Conservation (phyloP, 2,888 invertebrate genomes). For the Papilio demoleus region DNA sequence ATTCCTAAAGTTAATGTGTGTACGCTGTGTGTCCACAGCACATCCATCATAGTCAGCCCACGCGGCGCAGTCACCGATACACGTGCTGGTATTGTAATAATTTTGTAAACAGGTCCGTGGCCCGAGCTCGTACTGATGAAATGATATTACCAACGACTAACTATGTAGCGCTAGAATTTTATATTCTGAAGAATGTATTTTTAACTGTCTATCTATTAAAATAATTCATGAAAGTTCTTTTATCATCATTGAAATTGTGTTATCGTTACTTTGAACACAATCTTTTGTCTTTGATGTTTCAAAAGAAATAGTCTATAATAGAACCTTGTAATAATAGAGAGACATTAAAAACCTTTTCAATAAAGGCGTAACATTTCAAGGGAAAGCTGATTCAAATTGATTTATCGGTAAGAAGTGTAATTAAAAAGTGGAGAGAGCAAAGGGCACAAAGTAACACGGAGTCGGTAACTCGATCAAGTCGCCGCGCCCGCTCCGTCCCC, state of each 20-base stretch:
- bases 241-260: too few species aligned
- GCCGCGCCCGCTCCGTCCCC: not conserved
- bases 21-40: not conserved
- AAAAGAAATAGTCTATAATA: not conserved
- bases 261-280: not conserved
- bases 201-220: too few species aligned
- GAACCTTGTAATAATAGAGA: conserved; percentile 1
- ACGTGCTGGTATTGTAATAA: conserved; percentile 7
- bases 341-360: conserved; percentile 6
- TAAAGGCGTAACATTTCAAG: conserved; percentile 32
- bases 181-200: too few species aligned
- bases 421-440: conserved; percentile 27
- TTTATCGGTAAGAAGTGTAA: conserved; percentile 31
- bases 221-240: too few species aligned
- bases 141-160: not conserved
- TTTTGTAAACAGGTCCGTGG: conserved; percentile 15
- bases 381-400: conserved; percentile 25
- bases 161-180: not conserved
- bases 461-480: conserved; percentile 29
- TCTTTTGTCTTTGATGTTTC: not conserved
- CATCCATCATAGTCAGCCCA: not conserved
- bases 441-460: conserved; percentile 15
- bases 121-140: not conserved
- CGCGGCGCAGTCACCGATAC: not conserved
- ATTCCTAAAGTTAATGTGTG: not conserved